phyloP scores from a whole-genome alignment of 2,113 vertebrate species.

The Aix galericulata region DNA sequence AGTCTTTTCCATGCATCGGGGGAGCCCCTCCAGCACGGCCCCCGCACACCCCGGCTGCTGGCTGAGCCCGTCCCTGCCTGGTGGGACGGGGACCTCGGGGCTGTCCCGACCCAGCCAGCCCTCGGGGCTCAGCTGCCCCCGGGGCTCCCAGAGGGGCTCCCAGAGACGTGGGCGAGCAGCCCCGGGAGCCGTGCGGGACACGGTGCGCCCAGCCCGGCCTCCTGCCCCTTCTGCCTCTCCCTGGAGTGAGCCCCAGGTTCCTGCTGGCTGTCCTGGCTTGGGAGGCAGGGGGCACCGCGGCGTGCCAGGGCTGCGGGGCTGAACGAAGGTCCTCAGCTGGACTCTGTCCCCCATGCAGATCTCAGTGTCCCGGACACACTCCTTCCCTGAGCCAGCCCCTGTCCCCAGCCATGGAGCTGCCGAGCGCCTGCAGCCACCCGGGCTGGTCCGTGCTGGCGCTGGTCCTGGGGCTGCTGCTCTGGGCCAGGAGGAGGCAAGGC shows the following conservation, averaged over 20 bases:
- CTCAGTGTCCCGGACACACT: rapidly evolving
- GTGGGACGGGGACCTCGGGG: neutral
- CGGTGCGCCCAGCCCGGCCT: rapidly evolving
- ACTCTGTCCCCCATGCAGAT: neutral
- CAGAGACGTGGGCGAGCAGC: rapidly evolving
- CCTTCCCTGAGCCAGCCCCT: rapidly evolving
- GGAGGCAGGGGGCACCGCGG: rapidly evolving
- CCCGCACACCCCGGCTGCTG: neutral
- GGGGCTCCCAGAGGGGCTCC: neutral
- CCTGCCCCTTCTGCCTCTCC: neutral
- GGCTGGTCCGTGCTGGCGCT: conserved; percentile 68
- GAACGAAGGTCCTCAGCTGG: neutral
- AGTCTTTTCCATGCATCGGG: too few relatives aligned
- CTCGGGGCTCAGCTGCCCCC: neutral
- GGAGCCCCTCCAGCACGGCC: neutral
- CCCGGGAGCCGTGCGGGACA: rapidly evolving
- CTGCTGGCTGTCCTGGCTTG: too few relatives aligned
- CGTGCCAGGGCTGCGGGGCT: rapidly evolving
- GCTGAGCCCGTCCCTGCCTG: rapidly evolving
- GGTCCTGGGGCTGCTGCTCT: conserved; percentile 68
- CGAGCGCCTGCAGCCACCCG: neutral
- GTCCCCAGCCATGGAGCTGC: neutral
- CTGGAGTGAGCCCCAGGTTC: rapidly evolving
- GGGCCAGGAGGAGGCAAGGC: neutral
- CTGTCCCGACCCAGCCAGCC: neutral